phyloP scores from a whole-genome alignment of 2,888 invertebrate species.

The Crematogaster levior region DNA sequence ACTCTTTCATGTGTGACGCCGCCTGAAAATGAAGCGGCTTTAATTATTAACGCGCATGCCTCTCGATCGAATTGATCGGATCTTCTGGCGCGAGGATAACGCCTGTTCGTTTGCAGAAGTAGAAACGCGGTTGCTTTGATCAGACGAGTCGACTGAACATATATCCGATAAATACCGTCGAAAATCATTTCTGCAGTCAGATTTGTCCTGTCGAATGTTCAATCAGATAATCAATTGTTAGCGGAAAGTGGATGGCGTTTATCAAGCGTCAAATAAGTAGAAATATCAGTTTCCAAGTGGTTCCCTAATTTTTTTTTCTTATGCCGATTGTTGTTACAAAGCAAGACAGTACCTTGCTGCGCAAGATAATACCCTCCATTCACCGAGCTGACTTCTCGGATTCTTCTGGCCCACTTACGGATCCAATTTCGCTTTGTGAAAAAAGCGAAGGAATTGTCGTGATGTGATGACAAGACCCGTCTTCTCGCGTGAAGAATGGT shows the following conservation, averaged over 20 bases:
- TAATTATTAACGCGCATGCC: slow-evolving; percentile 60
- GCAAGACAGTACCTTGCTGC: not conserved
- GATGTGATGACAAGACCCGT: slow-evolving; percentile 67
- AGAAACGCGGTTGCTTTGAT: slow-evolving; percentile 28
- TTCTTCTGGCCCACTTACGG: slow-evolving; percentile 52
- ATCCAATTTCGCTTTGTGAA: slow-evolving; percentile 70
- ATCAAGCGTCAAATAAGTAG: not conserved
- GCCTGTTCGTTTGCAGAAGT: slow-evolving; percentile 2
- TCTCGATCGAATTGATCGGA: slow-evolving; percentile 47
- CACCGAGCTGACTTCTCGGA: slow-evolving; percentile 1
- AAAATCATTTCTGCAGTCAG: not conserved
- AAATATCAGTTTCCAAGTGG: not conserved
- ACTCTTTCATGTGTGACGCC: slow-evolving; percentile 40
- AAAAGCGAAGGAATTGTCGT: slow-evolving; percentile 59
- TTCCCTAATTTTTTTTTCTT: not conserved
- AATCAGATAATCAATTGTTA: not conserved
- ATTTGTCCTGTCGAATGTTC: not conserved
- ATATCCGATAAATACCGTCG: not conserved
- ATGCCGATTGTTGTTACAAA: not conserved
- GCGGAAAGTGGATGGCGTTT: not conserved
- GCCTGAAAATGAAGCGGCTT: slow-evolving; percentile 57
- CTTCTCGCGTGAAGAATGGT: slow-evolving; percentile 46
- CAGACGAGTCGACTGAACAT: not conserved
- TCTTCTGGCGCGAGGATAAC: not conserved
- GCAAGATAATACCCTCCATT: not conserved